These are phyloP conservation scores for Dryocosmus kuriphilus DNA, from an alignment of 2,888 invertebrate genomes.

Conservation along the genomic window DNA sequence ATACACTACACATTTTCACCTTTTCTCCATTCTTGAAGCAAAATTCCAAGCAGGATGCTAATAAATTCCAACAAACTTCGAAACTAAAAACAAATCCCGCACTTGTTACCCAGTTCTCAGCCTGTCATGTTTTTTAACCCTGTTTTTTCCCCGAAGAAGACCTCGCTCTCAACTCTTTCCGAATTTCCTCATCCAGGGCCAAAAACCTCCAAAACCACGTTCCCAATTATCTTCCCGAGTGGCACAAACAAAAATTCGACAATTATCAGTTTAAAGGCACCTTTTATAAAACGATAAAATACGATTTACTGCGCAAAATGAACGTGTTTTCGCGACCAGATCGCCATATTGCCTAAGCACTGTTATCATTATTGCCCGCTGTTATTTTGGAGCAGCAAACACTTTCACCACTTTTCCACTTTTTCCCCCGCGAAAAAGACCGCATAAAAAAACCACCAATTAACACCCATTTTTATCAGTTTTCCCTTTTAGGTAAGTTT, in stretches of 20 bases:
- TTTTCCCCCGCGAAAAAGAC: no score
- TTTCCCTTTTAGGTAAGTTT: no score
- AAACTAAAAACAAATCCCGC: not conserved
- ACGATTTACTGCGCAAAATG: conserved; percentile 32
- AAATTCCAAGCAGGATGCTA: not conserved
- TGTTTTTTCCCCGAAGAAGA: conserved; percentile 29
- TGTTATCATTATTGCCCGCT: conserved; percentile 38
- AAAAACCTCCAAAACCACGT: not conserved
- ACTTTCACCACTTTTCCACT: no score
- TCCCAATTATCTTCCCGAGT: not conserved
- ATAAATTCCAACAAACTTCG: not conserved
- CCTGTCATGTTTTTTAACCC: conserved; percentile 40
- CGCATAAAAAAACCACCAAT: no score
- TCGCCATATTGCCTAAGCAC: conserved; percentile 37
- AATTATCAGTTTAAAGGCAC: not conserved
- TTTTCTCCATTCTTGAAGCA: no score
- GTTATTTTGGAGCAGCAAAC: conserved; percentile 41
- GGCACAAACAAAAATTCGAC: not conserved
- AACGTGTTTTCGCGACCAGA: conserved; percentile 32
- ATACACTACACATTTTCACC: no score
- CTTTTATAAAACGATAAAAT: conserved; percentile 29
- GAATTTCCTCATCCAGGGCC: not conserved
- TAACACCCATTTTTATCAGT: no score
- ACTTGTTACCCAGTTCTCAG: conserved; percentile 25
- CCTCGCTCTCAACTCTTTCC: not conserved